Evolutionary conservation across 2,113 vertebrate species (phyloP).

Genomic region (Perca flavescens): DNA sequence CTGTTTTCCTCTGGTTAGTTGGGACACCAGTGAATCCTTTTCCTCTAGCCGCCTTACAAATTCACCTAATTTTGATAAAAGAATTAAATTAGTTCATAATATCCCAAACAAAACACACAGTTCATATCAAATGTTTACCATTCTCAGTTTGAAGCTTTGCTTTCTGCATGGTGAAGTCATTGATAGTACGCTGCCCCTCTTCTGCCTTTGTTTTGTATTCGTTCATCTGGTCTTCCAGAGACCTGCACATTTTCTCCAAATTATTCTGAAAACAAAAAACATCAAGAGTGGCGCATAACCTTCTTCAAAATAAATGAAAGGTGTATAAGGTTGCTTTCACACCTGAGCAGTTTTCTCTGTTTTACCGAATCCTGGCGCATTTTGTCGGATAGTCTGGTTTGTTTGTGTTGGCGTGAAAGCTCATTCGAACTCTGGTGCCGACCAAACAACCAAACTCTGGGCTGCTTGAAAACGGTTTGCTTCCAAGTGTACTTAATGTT

Average conservation of each 20-base stretch:
- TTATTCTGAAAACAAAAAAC: constrained; percentile 76
- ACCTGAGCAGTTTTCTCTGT: no score
- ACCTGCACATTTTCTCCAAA: constrained; percentile 88
- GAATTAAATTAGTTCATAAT: not conserved
- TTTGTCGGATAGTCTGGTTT: no score
- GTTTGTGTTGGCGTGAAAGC: no score
- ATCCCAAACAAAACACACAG: not conserved
- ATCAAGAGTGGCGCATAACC: constrained; percentile 22
- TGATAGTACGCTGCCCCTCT: constrained; percentile 86
- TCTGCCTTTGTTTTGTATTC: constrained; percentile 87
- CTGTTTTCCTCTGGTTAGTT: constrained; percentile 88
- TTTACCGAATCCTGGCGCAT: no score
- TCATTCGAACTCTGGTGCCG: no score
- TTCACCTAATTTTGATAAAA: constrained; percentile 79
- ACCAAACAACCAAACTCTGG: no score
- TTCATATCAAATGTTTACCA: constrained; percentile 68
- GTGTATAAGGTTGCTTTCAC: no score
- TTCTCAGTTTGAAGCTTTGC: constrained; percentile 91
- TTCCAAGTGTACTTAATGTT: no score
- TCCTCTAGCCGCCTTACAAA: constrained; percentile 87
- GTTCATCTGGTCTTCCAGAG: constrained; percentile 88
- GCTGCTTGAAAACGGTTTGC: no score
- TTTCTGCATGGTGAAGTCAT: constrained; percentile 86
- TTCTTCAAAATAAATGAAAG: no score
- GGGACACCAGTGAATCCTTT: constrained; percentile 88